Conservation (phyloP, 2,888 invertebrate species). For the Anorthoa munda region DNA sequence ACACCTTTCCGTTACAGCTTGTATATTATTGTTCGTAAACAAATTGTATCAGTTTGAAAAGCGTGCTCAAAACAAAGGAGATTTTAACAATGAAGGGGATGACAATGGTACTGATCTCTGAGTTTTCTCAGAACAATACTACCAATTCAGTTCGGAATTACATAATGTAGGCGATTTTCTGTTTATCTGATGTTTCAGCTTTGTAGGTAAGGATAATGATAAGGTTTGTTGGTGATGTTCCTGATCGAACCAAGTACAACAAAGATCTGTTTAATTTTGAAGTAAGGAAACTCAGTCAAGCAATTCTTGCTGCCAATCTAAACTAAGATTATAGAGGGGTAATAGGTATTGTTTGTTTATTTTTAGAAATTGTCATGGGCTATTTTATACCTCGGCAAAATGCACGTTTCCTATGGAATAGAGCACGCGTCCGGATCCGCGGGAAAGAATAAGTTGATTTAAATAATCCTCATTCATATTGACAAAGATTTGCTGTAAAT, state of each 20-base stretch:
- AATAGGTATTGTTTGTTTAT: too few relatives aligned
- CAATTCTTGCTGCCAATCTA: background rate
- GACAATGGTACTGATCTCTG: constrained; percentile 34
- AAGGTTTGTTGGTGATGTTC: background rate
- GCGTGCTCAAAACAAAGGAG: constrained; percentile 39
- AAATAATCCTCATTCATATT: background rate
- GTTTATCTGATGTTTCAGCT: background rate
- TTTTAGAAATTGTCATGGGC: too few relatives aligned
- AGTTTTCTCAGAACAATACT: constrained; percentile 27
- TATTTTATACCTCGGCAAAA: too few relatives aligned
- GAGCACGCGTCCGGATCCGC: too few relatives aligned
- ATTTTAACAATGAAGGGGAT: constrained; percentile 29
- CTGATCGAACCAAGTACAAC: background rate
- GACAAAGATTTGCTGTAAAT: background rate
- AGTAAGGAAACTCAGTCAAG: background rate
- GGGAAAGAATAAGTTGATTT: too few relatives aligned
- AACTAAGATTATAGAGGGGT: too few relatives aligned
- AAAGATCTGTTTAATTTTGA: background rate
- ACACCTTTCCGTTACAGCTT: too few relatives aligned
- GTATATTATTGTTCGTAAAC: constrained; percentile 12
- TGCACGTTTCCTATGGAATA: too few relatives aligned
- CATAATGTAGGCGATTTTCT: background rate
- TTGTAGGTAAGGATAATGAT: background rate
- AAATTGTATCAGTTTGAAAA: constrained; percentile 35
- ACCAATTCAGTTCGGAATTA: constrained; percentile 7